Evolutionary conservation across 2,113 vertebrate species (phyloP).

Genomic region (Pseudonaja textilis): DNA sequence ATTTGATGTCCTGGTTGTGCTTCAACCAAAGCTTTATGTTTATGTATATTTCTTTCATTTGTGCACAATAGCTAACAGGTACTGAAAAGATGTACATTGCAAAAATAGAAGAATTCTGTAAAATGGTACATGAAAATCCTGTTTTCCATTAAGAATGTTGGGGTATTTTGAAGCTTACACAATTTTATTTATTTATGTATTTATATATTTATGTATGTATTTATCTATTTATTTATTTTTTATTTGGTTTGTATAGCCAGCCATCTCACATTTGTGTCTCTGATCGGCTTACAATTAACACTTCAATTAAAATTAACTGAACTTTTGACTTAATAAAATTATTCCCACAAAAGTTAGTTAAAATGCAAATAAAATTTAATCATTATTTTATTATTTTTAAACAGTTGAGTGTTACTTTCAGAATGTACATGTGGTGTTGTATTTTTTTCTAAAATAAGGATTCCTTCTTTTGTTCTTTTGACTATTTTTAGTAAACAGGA

Average conservation of each 20-base stretch:
- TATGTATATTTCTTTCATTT: not conserved
- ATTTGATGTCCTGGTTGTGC: not conserved
- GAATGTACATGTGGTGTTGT: not conserved
- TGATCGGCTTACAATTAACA: not conserved
- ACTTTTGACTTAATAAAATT: not conserved
- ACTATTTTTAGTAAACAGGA: slow-evolving; percentile 36
- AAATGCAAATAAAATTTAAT: slow-evolving; percentile 14
- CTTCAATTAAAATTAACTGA: not conserved
- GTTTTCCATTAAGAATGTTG: not conserved
- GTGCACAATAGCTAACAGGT: not conserved
- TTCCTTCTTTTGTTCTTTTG: slow-evolving; percentile 42
- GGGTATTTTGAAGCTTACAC: not conserved
- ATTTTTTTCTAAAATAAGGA: not conserved
- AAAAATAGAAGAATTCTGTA: not conserved
- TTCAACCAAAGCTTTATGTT: not conserved
- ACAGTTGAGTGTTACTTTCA: slow-evolving; percentile 2
- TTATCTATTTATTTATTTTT: not conserved
- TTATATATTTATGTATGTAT: not conserved
- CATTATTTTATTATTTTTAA: slow-evolving; percentile 12
- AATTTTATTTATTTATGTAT: too few relatives aligned
- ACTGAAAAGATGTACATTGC: not conserved
- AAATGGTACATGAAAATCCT: not conserved
- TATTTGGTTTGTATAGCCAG: not conserved
- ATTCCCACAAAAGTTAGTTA: slow-evolving; percentile 39
- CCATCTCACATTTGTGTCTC: not conserved